Conservation (phyloP, 2,113 vertebrate genomes). For the Bothrops jararaca region DNA sequence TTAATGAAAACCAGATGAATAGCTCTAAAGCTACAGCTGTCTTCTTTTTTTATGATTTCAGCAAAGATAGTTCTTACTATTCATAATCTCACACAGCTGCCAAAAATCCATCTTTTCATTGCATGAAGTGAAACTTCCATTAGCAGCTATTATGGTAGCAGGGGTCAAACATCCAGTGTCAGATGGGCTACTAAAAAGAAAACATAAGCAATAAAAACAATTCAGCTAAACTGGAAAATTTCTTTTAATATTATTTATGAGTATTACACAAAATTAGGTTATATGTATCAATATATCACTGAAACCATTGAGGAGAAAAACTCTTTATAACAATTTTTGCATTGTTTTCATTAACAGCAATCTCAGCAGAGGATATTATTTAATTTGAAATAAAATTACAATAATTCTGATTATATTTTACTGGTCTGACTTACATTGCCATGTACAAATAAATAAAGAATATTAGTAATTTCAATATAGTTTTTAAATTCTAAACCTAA, state of each 20-base stretch:
- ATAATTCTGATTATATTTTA: slow-evolving; percentile 24
- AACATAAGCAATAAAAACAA: slow-evolving; percentile 49
- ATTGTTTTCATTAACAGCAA: neutral
- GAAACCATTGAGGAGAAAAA: neutral
- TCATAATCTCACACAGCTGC: slow-evolving; percentile 88
- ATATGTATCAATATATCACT: slow-evolving; percentile 28
- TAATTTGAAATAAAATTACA: neutral
- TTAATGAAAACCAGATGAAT: slow-evolving; percentile 89
- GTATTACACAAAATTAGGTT: slow-evolving; percentile 31
- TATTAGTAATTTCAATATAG: slow-evolving; percentile 37
- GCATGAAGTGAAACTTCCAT: slow-evolving; percentile 92
- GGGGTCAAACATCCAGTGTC: slow-evolving; percentile 71
- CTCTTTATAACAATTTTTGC: neutral
- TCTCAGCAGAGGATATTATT: neutral
- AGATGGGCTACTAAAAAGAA: slow-evolving; percentile 69
- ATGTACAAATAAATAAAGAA: slow-evolving; percentile 24
- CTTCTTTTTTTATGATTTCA: slow-evolving; percentile 82
- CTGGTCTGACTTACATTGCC: slow-evolving; percentile 12
- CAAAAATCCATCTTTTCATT: slow-evolving; percentile 83
- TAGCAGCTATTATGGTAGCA: slow-evolving; percentile 76
- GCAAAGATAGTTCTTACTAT: slow-evolving; percentile 79
- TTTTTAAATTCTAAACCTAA: neutral
- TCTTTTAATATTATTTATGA: neutral
- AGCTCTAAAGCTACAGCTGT: slow-evolving; percentile 78
- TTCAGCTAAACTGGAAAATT: slow-evolving; percentile 36